These are phyloP conservation scores for Argentina silus DNA, from an alignment of 2,797 vertebrate species.

Conservation along the genomic window DNA sequence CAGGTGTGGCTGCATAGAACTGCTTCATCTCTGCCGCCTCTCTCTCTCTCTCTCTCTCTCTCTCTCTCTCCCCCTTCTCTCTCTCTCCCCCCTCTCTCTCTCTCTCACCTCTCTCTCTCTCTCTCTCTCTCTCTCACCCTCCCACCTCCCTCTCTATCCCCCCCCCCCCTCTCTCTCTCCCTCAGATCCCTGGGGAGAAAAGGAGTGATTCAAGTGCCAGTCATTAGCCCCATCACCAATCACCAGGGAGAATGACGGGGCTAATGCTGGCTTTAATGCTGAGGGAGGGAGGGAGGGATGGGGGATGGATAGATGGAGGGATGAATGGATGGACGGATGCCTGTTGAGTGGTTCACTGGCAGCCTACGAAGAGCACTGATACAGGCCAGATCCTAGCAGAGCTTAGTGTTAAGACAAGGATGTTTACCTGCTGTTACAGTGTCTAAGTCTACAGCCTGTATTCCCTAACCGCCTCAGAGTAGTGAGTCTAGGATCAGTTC, in stretches of 20 bases:
- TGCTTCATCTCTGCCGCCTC: neutral
- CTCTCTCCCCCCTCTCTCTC: too few relatives aligned
- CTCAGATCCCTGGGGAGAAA: constrained; percentile 31
- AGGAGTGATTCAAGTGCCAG: constrained; percentile 17
- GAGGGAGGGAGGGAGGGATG: too few relatives aligned
- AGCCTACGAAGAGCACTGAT: neutral
- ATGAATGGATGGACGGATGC: neutral
- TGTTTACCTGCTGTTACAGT: neutral
- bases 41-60: neutral
- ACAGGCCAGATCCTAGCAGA: neutral
- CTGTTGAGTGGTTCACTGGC: neutral
- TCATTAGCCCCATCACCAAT: constrained; percentile 22
- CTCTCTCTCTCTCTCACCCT: too few relatives aligned
- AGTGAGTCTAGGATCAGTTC: too few relatives aligned
- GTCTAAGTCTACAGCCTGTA: too few relatives aligned
- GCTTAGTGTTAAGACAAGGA: neutral
- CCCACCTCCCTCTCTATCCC: too few relatives aligned
- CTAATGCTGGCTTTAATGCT: neutral
- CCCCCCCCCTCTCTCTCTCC: too few relatives aligned
- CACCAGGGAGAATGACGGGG: neutral
- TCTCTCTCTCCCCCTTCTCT: too few relatives aligned
- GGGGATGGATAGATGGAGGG: neutral
- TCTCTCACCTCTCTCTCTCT: too few relatives aligned
- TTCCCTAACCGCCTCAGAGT: too few relatives aligned
- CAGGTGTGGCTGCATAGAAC: neutral